Evolutionary conservation across 2,113 vertebrate species (phyloP).

Genomic region (Rhinolophus sinicus): DNA sequence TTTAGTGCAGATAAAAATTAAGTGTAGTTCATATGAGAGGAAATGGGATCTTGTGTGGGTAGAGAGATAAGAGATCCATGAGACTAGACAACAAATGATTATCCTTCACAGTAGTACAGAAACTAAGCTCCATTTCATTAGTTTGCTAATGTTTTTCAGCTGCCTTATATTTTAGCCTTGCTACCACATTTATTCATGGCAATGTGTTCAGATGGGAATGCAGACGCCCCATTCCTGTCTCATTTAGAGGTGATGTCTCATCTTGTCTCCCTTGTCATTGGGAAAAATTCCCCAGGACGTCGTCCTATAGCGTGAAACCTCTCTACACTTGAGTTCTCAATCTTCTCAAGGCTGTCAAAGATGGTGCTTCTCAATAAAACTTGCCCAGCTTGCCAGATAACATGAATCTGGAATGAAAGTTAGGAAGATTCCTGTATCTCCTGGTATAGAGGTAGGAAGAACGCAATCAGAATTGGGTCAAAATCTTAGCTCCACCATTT

Average conservation of each 20-base stretch:
- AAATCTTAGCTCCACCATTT: background rate
- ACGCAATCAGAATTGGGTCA: background rate
- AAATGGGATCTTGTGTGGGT: background rate
- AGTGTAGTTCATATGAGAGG: background rate
- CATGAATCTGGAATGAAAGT: background rate
- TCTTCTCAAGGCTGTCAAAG: background rate
- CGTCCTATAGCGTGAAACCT: background rate
- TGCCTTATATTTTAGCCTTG: constrained; percentile 28
- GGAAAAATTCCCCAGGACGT: background rate
- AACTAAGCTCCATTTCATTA: constrained; percentile 49
- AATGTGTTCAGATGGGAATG: background rate
- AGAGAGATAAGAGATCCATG: background rate
- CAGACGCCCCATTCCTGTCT: background rate
- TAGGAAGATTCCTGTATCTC: background rate
- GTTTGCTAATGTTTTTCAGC: constrained; percentile 49
- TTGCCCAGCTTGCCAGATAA: background rate
- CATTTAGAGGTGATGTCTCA: constrained; percentile 6
- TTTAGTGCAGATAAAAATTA: background rate
- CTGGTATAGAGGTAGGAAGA: background rate
- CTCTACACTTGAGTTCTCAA: background rate
- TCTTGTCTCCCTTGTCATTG: background rate
- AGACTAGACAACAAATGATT: background rate
- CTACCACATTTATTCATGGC: constrained; percentile 33
- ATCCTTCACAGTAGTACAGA: constrained; percentile 18
- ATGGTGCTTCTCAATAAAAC: background rate